Evolutionary conservation across 2,797 vertebrate species (phyloP).

Genomic region (Gouania willdenowi): DNA sequence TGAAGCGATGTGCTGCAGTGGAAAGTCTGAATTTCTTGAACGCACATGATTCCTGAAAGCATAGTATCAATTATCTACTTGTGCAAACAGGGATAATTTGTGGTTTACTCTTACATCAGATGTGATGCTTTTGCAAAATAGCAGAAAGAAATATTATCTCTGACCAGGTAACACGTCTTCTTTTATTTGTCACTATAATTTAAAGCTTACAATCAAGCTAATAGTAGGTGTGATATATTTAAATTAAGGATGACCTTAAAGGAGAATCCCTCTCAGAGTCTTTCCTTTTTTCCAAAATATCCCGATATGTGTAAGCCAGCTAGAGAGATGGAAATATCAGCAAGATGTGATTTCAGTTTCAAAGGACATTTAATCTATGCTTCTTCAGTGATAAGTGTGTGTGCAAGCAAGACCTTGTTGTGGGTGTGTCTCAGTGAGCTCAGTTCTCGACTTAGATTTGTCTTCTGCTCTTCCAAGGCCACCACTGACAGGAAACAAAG

Average conservation of each 20-base stretch:
- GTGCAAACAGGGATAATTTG: too few relatives aligned
- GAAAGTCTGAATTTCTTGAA: conserved; percentile 51
- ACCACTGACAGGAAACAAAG: conserved; percentile 60
- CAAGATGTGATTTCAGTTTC: too few relatives aligned
- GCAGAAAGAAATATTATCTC: too few relatives aligned
- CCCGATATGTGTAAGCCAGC: conserved; percentile 65
- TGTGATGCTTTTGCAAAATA: too few relatives aligned
- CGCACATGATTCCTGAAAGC: conserved; percentile 59
- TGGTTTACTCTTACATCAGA: too few relatives aligned
- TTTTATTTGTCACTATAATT: too few relatives aligned
- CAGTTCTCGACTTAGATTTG: conserved; percentile 66
- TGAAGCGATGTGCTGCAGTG: conserved; percentile 18
- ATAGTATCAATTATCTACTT: too few relatives aligned
- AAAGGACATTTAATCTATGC: too few relatives aligned
- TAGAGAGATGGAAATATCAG: too few relatives aligned
- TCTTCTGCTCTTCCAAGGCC: conserved; percentile 76
- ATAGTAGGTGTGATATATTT: not conserved
- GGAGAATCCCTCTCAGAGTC: conserved; percentile 73
- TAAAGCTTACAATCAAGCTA: too few relatives aligned
- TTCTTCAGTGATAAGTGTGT: too few relatives aligned
- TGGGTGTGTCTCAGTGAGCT: conserved; percentile 65
- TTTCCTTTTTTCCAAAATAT: conserved; percentile 72
- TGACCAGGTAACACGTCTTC: too few relatives aligned
- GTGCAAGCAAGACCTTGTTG: conserved; percentile 77
- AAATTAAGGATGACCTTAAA: conserved; percentile 55